Evolutionary conservation across 2,888 invertebrate species (phyloP).

Genomic region (Watsonalla cultraria): DNA sequence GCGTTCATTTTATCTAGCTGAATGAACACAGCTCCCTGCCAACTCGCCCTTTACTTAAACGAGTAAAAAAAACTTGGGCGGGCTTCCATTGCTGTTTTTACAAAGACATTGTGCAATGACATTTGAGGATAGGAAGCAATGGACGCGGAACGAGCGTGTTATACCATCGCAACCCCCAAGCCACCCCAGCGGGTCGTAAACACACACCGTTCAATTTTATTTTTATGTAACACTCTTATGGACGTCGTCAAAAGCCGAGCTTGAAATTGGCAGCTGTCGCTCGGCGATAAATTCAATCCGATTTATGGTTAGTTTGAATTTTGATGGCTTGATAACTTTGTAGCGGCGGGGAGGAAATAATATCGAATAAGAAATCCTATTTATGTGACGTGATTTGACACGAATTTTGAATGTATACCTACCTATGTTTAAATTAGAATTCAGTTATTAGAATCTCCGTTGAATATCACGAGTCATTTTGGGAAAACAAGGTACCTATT

Average conservation of each 20-base stretch:
- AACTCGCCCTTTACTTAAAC: background rate
- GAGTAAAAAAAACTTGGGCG: background rate
- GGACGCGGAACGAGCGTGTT: background rate
- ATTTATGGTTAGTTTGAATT: constrained; percentile 1
- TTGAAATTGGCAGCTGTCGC: constrained; percentile 31
- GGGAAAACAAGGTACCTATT: too few relatives aligned
- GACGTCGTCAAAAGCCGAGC: background rate
- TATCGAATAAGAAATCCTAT: background rate
- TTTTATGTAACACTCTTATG: constrained; percentile 13
- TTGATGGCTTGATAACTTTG: background rate
- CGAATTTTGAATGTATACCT: too few relatives aligned
- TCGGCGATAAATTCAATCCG: constrained; percentile 2
- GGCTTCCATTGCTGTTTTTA: background rate
- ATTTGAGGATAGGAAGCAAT: background rate
- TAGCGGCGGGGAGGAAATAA: background rate
- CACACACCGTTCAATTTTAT: constrained; percentile 18
- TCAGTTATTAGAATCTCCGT: too few relatives aligned
- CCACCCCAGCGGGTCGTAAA: constrained; percentile 15
- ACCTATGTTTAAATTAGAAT: too few relatives aligned
- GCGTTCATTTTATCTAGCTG: background rate
- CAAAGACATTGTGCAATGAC: background rate
- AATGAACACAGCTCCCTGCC: background rate
- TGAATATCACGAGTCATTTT: too few relatives aligned
- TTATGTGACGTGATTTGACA: too few relatives aligned
- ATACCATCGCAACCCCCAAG: background rate